Conservation (phyloP, 2,888 invertebrate species). For the Nyleta sp. region DNA sequence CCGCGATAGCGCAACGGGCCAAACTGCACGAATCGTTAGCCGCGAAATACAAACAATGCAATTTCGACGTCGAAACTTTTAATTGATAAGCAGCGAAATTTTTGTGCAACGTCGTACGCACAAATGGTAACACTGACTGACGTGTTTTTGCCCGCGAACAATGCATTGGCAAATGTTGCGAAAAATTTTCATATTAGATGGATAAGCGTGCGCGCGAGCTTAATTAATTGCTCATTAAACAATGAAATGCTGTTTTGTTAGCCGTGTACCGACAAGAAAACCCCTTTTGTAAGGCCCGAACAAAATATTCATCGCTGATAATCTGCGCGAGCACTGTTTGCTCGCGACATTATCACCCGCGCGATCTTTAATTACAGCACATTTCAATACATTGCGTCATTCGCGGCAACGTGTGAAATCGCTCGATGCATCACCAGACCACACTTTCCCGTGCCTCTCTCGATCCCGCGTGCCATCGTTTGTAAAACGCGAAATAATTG, state of each 20-base stretch:
- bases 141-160: slow-evolving; percentile 32
- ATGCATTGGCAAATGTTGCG: slow-evolving; percentile 27
- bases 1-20: slow-evolving; percentile 4
- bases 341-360: slow-evolving; percentile 63
- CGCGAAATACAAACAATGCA: slow-evolving; percentile 12
- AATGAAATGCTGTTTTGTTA: slow-evolving; percentile 60
- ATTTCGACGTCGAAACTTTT: slow-evolving; percentile 2
- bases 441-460: slow-evolving; percentile 55
- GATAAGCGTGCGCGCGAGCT: slow-evolving; percentile 39
- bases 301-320: slow-evolving; percentile 61
- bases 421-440: slow-evolving; percentile 56
- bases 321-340: slow-evolving; percentile 57
- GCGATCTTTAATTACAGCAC: slow-evolving; percentile 64
- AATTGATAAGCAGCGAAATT: background rate
- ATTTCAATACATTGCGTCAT: slow-evolving; percentile 63
- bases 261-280: slow-evolving; percentile 55
- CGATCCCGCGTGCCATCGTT: slow-evolving; percentile 37
- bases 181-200: slow-evolving; percentile 45
- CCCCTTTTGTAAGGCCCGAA: slow-evolving; percentile 47
- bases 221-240: slow-evolving; percentile 64
- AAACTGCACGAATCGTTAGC: slow-evolving; percentile 18
- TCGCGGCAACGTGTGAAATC: slow-evolving; percentile 63
- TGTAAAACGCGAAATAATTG: slow-evolving; percentile 33
- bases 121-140: slow-evolving; percentile 16
- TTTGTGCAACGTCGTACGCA: slow-evolving; percentile 6